phyloP scores from a whole-genome alignment of 2,113 vertebrate species.

The Ptychochromis oligacanthus region DNA sequence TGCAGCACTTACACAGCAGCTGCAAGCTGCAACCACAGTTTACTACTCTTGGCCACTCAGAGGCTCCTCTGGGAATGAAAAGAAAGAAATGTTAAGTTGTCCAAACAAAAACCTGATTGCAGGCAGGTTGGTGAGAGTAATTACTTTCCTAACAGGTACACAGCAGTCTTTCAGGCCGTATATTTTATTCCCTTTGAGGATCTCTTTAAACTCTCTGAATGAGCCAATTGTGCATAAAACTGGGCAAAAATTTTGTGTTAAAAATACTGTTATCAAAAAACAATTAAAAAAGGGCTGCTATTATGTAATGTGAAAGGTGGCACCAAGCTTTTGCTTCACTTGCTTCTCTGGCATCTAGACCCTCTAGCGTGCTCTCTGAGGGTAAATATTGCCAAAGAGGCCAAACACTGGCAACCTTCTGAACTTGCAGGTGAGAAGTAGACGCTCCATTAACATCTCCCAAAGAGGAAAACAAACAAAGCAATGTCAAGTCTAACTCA shows the following conservation, averaged over 20 bases:
- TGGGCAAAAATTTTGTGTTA: no score
- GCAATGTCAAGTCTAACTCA: constrained; percentile 42
- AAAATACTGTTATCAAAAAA: neutral
- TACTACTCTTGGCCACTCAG: constrained; percentile 25
- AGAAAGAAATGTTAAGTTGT: neutral
- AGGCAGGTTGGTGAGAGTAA: neutral
- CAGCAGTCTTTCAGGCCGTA: neutral
- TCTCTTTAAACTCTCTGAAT: neutral
- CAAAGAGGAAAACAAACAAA: constrained; percentile 49
- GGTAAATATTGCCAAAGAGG: constrained; percentile 27
- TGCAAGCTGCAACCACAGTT: constrained; percentile 8
- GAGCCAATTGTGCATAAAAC: neutral
- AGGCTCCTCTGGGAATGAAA: neutral
- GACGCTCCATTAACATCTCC: constrained; percentile 36
- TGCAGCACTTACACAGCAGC: constrained; percentile 35
- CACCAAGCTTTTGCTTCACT: neutral
- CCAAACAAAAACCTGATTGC: neutral
- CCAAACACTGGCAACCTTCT: constrained; percentile 2
- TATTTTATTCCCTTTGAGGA: neutral
- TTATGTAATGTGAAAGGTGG: neutral
- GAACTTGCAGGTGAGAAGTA: constrained; percentile 31
- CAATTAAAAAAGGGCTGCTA: neutral
- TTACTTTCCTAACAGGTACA: neutral
- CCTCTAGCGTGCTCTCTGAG: neutral
- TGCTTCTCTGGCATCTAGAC: neutral